Evolutionary conservation across 2,113 vertebrate genomes (phyloP), one percentile per base, ranked within the genome.

Genomic region (Varanus salvator): DNA sequence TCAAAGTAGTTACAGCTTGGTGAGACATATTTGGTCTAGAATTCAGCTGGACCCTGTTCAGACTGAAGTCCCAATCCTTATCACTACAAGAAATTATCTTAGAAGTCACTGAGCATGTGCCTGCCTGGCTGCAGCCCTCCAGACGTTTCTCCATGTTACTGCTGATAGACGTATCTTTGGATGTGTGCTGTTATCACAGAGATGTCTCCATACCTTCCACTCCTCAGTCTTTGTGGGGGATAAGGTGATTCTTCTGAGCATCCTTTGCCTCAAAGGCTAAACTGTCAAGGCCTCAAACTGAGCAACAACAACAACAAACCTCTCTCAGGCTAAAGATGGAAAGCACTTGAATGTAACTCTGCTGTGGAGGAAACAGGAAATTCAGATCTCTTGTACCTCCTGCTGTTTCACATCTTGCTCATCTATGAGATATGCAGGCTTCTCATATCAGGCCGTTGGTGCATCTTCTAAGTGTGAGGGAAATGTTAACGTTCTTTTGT

Each of bases 21-120:
- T 89, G 54, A 89, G 7, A 86, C 78, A 66, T 80, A 31, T 4
- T 78, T 89, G 69, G 15, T 38, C 19, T 94, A 87, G 31, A 93
- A 12, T 60, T 78, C 2, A 27, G 80, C 85, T 17, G 52, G 81
- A 5, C 19, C 15, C 8, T 48, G 3, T 9, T 93, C 23, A 89
- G 25, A 14, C 6, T 89, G 74, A 81, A 80, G 50, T 81, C 76
- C 25, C 29, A 69, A 6, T 87, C 48, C 27, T n/a, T 83, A 25
- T 81, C 52, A 84, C 29, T 54, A 27, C 0, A 0, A 31, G n/a
- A 3, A 57, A 25, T 86, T 92, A 6, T 27, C 92, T 12, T 25
- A 90, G 60, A 52, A 66, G 48, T 85, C 57, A 69, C 23, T 76
- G 48, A 85, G 44, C 27, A 17, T 52, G 71, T 84, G 72, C 54